phyloP scores from a whole-genome alignment of 2,888 invertebrate species.

The Mylabris sibirica region DNA sequence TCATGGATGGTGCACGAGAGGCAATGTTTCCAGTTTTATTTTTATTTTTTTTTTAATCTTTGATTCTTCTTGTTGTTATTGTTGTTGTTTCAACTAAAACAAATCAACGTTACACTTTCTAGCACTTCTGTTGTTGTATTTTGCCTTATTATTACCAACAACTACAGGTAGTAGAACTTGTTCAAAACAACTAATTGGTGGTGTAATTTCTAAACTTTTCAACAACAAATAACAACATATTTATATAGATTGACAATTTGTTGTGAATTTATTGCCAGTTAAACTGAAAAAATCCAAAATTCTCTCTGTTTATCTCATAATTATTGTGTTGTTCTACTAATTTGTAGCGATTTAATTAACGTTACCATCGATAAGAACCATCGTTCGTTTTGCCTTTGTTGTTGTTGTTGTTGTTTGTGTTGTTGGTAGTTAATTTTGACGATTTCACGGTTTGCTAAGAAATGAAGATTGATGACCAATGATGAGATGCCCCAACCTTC shows the following conservation, averaged over 20 bases:
- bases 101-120: conserved; percentile 61
- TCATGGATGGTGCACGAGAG: conserved; percentile 59
- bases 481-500: background rate
- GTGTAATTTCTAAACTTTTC: background rate
- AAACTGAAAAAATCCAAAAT: background rate
- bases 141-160: conserved; percentile 44
- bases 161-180: background rate
- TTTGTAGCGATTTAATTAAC: conserved; percentile 10
- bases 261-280: background rate
- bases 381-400: background rate
- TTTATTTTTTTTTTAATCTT: conserved; percentile 53
- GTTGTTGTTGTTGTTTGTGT: too few relatives aligned
- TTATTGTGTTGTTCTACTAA: background rate
- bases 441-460: conserved; percentile 9
- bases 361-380: background rate
- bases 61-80: conserved; percentile 58
- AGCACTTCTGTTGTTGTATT: conserved; percentile 53
- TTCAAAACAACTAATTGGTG: background rate
- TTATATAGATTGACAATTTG: background rate
- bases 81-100: conserved; percentile 60
- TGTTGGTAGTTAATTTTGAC: conserved; percentile 9
- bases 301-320: background rate
- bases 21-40: conserved; percentile 56
- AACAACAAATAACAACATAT: background rate
- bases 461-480: conserved; percentile 7